Evolutionary conservation across 2,888 invertebrate species (phyloP).

Genomic region (Ophion ventricosus): DNA sequence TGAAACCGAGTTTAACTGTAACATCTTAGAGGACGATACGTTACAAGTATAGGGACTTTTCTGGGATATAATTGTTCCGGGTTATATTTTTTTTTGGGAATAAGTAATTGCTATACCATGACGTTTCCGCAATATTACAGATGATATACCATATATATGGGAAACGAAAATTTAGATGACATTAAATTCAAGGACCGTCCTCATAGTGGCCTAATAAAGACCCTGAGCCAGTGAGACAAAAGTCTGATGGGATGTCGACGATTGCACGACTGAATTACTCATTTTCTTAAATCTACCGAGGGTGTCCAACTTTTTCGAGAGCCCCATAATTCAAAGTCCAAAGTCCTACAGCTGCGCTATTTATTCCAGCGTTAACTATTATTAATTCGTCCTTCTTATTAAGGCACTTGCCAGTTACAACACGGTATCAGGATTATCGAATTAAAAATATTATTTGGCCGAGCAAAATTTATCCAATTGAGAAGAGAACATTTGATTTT

Average conservation of each 20-base stretch:
- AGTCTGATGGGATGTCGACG: too few species aligned
- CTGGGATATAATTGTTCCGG: too few species aligned
- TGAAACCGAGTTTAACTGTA: too few species aligned
- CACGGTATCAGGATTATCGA: background rate
- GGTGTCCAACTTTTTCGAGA: background rate
- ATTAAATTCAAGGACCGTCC: background rate
- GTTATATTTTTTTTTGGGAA: too few species aligned
- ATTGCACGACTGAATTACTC: background rate
- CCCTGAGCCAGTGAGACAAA: background rate
- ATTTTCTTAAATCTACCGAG: background rate
- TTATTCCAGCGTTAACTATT: background rate
- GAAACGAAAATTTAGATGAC: background rate
- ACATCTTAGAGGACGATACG: too few species aligned
- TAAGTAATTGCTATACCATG: too few species aligned
- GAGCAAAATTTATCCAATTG: background rate
- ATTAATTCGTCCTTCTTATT: background rate
- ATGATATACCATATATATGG: background rate
- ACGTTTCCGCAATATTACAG: background rate
- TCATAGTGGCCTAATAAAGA: background rate
- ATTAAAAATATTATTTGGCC: background rate
- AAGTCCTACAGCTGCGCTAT: background rate
- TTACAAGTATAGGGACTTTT: too few species aligned
- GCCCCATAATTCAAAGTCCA: background rate
- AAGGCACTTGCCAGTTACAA: background rate
- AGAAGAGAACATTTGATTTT: background rate